Percentiles rank a stretch among this genome's conserved stretches.
Evolutionary conservation across 2,113 vertebrate genomes (phyloP).

Genomic region (Nansenia antarctica): DNA sequence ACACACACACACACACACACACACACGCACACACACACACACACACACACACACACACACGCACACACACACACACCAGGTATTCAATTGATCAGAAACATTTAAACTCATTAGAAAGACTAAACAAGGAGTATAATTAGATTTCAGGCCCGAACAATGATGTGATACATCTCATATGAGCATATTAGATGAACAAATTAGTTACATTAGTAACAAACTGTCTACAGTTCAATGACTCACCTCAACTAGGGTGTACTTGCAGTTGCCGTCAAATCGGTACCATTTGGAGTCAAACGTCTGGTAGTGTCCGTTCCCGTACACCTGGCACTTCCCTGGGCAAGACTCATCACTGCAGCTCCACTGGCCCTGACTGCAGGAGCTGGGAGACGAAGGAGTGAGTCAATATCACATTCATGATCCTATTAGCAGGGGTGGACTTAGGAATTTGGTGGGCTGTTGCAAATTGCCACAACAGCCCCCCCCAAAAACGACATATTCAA

Average conservation of each 20-base stretch:
- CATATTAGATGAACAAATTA: no score
- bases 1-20: conserved; percentile 54
- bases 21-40: no score
- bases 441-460: no score
- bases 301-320: conserved; percentile 78
- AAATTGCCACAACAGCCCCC: no score
- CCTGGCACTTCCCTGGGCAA: conserved; percentile 70
- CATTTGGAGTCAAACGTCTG: conserved; percentile 76
- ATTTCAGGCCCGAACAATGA: conserved; percentile 66
- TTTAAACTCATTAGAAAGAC: no score
- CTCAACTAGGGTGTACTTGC: conserved; percentile 73
- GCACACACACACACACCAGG: no score
- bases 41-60: no score
- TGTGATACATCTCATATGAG: conserved; percentile 58
- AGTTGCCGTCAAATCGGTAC: conserved; percentile 74
- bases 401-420: no score
- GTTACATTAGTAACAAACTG: conserved; percentile 60
- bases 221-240: conserved; percentile 63
- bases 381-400: conserved; percentile 36
- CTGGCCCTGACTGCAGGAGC: conserved; percentile 59
- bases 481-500: no score
- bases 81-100: no score
- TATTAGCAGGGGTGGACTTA: background rate
- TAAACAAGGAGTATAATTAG: no score
- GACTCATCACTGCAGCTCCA: conserved; percentile 63